A percentile compares a stretch with the other conserved stretches of the same genome.
Conservation (phyloP, 2,797 vertebrate species). For the Steatocranus sp. region DNA sequence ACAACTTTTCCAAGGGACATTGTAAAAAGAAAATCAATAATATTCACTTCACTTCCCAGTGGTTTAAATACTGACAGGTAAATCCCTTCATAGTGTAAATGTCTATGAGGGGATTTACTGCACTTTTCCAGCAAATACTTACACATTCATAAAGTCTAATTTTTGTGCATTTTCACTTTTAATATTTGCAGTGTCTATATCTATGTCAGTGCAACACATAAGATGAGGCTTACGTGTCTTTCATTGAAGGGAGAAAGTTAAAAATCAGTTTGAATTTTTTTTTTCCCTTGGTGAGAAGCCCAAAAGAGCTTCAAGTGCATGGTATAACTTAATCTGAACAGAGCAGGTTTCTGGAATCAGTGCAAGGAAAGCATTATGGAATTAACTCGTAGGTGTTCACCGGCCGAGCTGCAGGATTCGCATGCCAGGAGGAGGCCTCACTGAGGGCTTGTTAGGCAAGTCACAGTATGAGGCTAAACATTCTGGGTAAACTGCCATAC, state of each 20-base stretch:
- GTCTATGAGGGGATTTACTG: background rate
- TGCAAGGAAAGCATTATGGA: conserved; percentile 2
- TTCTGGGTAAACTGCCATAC: conserved; percentile 30
- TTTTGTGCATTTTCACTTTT: background rate
- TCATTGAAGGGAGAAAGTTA: background rate
- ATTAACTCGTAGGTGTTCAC: conserved; percentile 13
- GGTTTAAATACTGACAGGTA: background rate
- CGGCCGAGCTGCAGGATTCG: background rate
- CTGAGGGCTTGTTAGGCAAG: conserved; percentile 17
- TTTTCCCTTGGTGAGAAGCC: background rate
- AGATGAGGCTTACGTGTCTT: background rate
- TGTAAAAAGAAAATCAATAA: background rate
- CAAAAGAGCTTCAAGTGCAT: background rate
- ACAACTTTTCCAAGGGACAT: background rate
- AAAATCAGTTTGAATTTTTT: background rate
- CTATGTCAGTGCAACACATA: background rate
- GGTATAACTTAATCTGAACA: background rate
- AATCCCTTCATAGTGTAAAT: background rate
- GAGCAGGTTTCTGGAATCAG: conserved; percentile 28
- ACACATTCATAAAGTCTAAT: background rate
- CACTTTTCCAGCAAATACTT: background rate
- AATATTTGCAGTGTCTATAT: background rate
- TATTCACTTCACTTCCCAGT: background rate
- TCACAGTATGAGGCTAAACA: conserved; percentile 42
- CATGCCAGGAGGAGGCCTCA: background rate